Evolutionary conservation across 2,888 invertebrate genomes (phyloP).

Genomic region (Ornithoptera alexandrae): DNA sequence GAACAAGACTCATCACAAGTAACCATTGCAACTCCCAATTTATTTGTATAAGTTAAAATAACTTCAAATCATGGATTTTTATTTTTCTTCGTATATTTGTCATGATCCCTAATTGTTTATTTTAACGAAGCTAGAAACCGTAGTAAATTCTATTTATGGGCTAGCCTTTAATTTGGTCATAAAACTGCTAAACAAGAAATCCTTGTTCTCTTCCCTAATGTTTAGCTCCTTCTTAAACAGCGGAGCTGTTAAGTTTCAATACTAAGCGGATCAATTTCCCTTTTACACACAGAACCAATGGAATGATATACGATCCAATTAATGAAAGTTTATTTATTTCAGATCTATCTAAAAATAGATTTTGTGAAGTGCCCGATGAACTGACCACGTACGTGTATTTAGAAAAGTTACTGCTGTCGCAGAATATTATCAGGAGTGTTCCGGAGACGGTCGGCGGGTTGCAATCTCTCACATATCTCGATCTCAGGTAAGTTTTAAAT

Average conservation of each 20-base stretch:
- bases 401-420: conserved; percentile 93
- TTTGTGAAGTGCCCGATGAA: conserved; percentile 94
- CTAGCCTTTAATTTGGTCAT: conserved; percentile 43
- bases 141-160: conserved; percentile 46
- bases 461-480: conserved; percentile 92
- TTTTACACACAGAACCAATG: not conserved
- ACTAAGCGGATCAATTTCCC: conserved; percentile 16
- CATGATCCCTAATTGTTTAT: not conserved
- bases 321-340: conserved; percentile 52
- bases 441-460: conserved; percentile 91
- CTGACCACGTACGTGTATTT: conserved; percentile 92
- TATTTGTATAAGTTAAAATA: not conserved
- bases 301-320: conserved; percentile 12
- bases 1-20: too few relatives aligned
- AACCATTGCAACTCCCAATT: too few relatives aligned
- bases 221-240: conserved; percentile 9
- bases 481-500: conserved; percentile 85
- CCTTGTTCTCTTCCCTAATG: conserved; percentile 34
- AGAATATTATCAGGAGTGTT: conserved; percentile 93
- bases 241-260: conserved; percentile 21
- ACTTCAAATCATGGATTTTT: not conserved
- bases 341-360: conserved; percentile 81
- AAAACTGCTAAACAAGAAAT: conserved; percentile 40
- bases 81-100: not conserved
- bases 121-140: conserved; percentile 18